Percentiles rank a stretch among this genome's conserved stretches.
These are phyloP conservation scores for Rhynchonycteris naso DNA, from an alignment of 2,797 vertebrate species.

Conservation along the genomic window DNA sequence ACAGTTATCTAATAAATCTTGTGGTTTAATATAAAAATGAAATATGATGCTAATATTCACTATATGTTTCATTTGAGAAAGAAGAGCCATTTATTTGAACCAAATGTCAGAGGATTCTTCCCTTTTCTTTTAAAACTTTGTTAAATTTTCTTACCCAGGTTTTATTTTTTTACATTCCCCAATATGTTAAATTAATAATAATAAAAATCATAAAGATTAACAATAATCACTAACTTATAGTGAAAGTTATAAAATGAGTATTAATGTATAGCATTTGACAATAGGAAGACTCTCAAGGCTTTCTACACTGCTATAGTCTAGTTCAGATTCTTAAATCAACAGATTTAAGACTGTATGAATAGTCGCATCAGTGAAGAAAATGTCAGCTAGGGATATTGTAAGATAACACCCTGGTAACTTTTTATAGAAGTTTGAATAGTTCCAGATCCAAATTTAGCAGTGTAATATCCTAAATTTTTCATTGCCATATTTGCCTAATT, in stretches of 20 bases:
- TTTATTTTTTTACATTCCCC: neutral
- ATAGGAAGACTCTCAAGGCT: neutral
- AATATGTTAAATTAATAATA: neutral
- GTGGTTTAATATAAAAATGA: slow-evolving; percentile 29
- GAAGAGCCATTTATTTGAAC: neutral
- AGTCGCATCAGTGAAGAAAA: neutral
- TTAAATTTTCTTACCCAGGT: neutral
- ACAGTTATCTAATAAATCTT: neutral
- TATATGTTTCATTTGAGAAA: neutral
- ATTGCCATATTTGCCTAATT: neutral
- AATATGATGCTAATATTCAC: neutral
- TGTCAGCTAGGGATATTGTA: neutral
- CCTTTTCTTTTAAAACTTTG: neutral
- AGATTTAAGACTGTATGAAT: neutral
- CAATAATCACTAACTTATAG: neutral
- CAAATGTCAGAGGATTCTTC: neutral
- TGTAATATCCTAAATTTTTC: slow-evolving; percentile 19
- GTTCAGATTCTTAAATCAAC: neutral
- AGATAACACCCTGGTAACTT: neutral
- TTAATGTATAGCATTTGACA: neutral
- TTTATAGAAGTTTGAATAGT: neutral
- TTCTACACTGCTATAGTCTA: neutral
- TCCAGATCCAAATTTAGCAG: neutral
- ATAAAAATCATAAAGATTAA: neutral
- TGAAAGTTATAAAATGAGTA: slow-evolving; percentile 15